Conservation (phyloP, 2,888 invertebrate species). For the Papilio elwesi region DNA sequence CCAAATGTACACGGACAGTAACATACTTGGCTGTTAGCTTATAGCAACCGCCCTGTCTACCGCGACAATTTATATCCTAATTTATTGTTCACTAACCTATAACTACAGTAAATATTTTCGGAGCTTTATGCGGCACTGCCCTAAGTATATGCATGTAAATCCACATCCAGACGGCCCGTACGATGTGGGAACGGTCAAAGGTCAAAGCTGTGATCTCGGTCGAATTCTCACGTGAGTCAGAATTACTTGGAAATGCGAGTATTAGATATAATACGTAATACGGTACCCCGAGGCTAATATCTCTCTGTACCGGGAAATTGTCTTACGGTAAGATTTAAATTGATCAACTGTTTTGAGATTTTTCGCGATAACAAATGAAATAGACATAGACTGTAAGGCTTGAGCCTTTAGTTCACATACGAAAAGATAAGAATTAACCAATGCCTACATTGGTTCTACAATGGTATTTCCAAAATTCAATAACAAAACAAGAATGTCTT, state of each 20-base stretch:
- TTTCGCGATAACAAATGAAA: not conserved
- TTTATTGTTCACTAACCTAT: too few relatives aligned
- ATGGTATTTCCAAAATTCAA: too few relatives aligned
- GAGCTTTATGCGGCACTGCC: too few relatives aligned
- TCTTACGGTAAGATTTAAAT: not conserved
- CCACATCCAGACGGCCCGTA: conserved; percentile 18
- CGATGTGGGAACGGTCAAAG: conserved; percentile 44
- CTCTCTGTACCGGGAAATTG: not conserved
- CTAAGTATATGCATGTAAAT: conserved; percentile 12
- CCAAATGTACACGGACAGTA: too few relatives aligned
- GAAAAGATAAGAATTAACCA: too few relatives aligned
- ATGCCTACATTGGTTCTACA: too few relatives aligned
- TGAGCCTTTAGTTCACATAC: too few relatives aligned
- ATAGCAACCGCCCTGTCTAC: too few relatives aligned
- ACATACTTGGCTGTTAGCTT: too few relatives aligned
- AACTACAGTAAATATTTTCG: too few relatives aligned
- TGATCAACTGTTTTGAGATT: conserved; percentile 3
- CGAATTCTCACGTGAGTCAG: conserved; percentile 34
- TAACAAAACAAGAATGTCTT: too few relatives aligned
- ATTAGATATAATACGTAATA: conserved; percentile 16
- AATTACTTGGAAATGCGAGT: conserved; percentile 22
- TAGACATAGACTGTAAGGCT: not conserved
- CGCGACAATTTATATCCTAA: too few relatives aligned
- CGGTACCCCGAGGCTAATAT: conserved; percentile 27
- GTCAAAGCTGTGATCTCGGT: conserved; percentile 36